These are phyloP conservation scores for Parazoanthus swiftii DNA, from an alignment of 92 coral and sea anemone genomes.

Conservation along the genomic window DNA sequence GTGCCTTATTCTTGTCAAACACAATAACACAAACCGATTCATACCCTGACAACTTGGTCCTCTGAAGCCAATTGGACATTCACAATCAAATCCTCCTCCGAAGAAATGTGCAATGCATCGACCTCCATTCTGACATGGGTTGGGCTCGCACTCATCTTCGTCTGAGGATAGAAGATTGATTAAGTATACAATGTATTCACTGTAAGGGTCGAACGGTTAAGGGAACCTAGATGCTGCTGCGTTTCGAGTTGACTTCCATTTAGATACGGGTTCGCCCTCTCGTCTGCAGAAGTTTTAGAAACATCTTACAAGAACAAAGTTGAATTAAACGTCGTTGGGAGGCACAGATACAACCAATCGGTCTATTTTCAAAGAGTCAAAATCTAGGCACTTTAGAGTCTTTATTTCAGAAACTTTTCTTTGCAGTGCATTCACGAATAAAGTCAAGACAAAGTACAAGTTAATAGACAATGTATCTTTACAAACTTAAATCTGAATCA, in stretches of 20 bases:
- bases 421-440: too few relatives aligned
- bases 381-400: too few relatives aligned
- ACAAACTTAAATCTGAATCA: too few relatives aligned
- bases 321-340: too few relatives aligned
- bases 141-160: constrained; percentile 91
- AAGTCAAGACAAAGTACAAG: too few relatives aligned
- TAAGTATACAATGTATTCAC: not conserved
- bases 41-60: constrained; percentile 86
- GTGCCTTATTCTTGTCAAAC: too few relatives aligned
- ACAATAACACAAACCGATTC: not conserved
- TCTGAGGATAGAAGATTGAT: constrained; percentile 46
- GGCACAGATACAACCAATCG: too few relatives aligned
- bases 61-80: constrained; percentile 83
- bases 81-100: constrained; percentile 88
- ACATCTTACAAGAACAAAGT: too few relatives aligned
- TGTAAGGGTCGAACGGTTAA: not conserved
- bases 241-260: not conserved
- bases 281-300: too few relatives aligned
- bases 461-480: too few relatives aligned
- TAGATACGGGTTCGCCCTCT: not conserved
- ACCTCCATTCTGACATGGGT: constrained; percentile 92
- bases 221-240: not conserved
- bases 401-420: too few relatives aligned
- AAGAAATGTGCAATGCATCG: constrained; percentile 69
- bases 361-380: too few relatives aligned